phyloP scores from a whole-genome alignment of 2,113 vertebrate genomes.

The Steatornis caripensis region DNA sequence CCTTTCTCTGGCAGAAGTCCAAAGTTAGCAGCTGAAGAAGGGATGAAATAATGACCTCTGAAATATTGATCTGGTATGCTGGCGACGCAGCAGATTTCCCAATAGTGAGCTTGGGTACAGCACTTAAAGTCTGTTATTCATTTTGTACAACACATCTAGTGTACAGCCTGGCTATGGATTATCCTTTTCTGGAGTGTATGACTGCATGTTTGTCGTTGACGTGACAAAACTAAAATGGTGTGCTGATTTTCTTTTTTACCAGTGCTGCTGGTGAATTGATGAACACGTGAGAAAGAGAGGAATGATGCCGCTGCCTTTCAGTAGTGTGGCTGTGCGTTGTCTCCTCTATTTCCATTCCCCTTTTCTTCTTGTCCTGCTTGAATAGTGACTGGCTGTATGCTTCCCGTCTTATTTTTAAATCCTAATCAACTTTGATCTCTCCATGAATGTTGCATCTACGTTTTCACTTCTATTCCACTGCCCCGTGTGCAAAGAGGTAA shows the following conservation, averaged over 20 bases:
- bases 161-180: neutral
- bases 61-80: slow-evolving; percentile 66
- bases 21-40: slow-evolving; percentile 47
- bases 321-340: neutral
- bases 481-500: neutral
- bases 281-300: neutral
- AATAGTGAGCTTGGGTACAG: neutral
- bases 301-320: neutral
- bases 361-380: neutral
- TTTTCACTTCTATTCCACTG: neutral
- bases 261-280: neutral
- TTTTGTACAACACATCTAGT: neutral
- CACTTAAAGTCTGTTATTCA: neutral
- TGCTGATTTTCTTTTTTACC: neutral
- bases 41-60: slow-evolving; percentile 67
- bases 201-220: neutral
- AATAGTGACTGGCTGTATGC: neutral
- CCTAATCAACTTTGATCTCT: neutral
- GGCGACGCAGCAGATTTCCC: slow-evolving; percentile 33
- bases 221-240: neutral
- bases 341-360: neutral
- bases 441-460: neutral
- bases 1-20: slow-evolving; percentile 42
- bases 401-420: neutral
- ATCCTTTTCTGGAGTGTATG: neutral